Evolutionary conservation across 2,888 invertebrate species (phyloP).

Genomic region (Tupiocoris notatus): DNA sequence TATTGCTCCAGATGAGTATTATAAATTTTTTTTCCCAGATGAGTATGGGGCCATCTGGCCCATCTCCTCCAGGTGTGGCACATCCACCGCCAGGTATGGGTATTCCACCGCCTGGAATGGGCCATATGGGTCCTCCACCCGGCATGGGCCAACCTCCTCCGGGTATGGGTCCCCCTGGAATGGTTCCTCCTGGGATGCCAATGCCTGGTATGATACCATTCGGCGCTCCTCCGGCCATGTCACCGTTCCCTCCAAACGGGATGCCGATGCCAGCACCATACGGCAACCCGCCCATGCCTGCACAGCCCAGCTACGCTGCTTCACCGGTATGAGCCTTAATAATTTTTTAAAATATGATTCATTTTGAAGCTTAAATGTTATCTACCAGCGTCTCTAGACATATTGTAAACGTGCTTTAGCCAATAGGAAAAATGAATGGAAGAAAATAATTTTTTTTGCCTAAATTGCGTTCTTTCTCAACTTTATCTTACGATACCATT

Average conservation of each 20-base stretch:
- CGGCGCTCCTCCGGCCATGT: slow-evolving; percentile 1
- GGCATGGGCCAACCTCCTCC: slow-evolving; percentile 33
- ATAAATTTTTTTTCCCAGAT: too few species aligned
- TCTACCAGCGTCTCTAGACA: too few species aligned
- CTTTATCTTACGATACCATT: too few species aligned
- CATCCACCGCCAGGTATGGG: slow-evolving; percentile 7
- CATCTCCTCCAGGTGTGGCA: slow-evolving; percentile 45
- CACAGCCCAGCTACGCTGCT: slow-evolving; percentile 39
- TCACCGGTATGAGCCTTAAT: slow-evolving; percentile 22
- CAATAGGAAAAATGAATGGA: too few species aligned
- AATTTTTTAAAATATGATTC: too few species aligned
- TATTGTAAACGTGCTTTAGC: too few species aligned
- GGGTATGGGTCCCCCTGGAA: slow-evolving; percentile 24
- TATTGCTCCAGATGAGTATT: too few species aligned
- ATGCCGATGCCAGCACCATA: slow-evolving; percentile 38
- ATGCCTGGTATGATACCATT: background rate
- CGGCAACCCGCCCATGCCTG: slow-evolving; percentile 37
- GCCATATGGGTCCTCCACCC: slow-evolving; percentile 10
- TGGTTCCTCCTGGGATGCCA: slow-evolving; percentile 7
- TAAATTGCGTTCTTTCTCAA: too few species aligned
- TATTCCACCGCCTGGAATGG: background rate
- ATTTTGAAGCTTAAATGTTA: too few species aligned
- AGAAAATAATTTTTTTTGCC: too few species aligned
- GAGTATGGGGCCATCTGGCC: slow-evolving; percentile 48
- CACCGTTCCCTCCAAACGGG: slow-evolving; percentile 20